Evolutionary conservation across 2,113 vertebrate genomes (phyloP), one percentile per base, ranked within the genome.

Genomic region (Poeciliopsis occidentalis): DNA sequence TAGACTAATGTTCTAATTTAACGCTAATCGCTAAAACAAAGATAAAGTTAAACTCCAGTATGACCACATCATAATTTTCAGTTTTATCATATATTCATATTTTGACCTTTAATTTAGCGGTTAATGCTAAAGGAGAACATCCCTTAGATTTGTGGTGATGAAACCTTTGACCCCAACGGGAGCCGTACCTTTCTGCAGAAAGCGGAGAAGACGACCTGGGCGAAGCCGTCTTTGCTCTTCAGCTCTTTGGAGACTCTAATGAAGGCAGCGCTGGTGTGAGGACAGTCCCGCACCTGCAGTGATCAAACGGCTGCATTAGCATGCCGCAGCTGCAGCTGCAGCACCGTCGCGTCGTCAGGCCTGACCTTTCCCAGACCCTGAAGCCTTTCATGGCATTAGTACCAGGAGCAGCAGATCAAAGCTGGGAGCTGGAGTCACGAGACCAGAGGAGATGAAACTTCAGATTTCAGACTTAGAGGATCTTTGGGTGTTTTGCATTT

Each of bases 161-260:
- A 11, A 3, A 37, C 34, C 34, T 37, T 37, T 37, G 34, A 37
- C 34, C 39, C 39, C 13, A 15, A 4, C 39, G 13, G 39, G 39
- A 41, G 39, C 69, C 30, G 75, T 90, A 98, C 97, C 96, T 98
- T 99, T 17, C 97, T 94, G 67, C 97, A 95, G 2, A 96, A 95
- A 70, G 95, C 88, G 0, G 97, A 97, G 87, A 99, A 99, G 65
- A 99, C 93, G 70, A 97, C 93, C 0, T 91, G 80, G 32, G 57
- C 24, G 67, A 94, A 97, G 54, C 94, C 87, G 7, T 97, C 94
- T 84, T 93, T 97, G 79, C 93, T 94, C 85, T 85, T 94, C 63
- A 98, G 95, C 17, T 93, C 85, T 81, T 95, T 94, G 74, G 95
- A 89, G 0, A 89, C 80, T 12, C 89, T 91, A 6, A 92, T 41